Evolutionary conservation across 2,797 vertebrate species (phyloP).

Genomic region (Pangasius krempfi): DNA sequence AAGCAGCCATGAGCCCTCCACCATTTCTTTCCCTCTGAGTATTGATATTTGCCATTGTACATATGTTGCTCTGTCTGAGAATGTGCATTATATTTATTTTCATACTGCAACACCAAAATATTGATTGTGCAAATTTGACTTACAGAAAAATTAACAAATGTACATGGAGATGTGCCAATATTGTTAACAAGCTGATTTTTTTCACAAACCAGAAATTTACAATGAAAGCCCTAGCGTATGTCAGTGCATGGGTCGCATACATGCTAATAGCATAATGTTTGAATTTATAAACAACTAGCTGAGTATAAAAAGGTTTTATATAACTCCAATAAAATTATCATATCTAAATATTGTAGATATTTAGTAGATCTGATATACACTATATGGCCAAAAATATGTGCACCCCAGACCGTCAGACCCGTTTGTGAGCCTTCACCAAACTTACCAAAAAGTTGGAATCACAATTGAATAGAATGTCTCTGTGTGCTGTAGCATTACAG

Average conservation of each 20-base stretch:
- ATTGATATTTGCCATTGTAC: constrained; percentile 34
- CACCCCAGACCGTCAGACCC: background rate
- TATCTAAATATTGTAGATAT: background rate
- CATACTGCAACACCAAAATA: background rate
- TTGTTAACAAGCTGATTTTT: background rate
- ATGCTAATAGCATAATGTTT: background rate
- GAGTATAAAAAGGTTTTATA: background rate
- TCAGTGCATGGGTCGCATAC: background rate
- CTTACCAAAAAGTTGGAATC: background rate
- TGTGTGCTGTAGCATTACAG: background rate
- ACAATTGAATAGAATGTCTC: background rate
- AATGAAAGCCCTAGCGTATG: background rate
- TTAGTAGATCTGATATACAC: background rate
- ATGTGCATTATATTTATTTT: constrained; percentile 6
- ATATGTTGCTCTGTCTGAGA: constrained; percentile 4
- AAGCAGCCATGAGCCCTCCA: constrained; percentile 20
- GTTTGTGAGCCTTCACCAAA: background rate
- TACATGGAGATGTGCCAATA: background rate
- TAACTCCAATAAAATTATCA: background rate
- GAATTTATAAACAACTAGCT: background rate
- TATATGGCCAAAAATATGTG: background rate
- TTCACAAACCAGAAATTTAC: background rate
- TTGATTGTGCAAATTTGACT: background rate
- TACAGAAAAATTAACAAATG: background rate
- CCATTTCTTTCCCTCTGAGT: constrained; percentile 7